Evolutionary conservation across 2,113 vertebrate genomes (phyloP), one percentile per base, ranked within the genome.

Genomic region (Tachuris rubrigastra): DNA sequence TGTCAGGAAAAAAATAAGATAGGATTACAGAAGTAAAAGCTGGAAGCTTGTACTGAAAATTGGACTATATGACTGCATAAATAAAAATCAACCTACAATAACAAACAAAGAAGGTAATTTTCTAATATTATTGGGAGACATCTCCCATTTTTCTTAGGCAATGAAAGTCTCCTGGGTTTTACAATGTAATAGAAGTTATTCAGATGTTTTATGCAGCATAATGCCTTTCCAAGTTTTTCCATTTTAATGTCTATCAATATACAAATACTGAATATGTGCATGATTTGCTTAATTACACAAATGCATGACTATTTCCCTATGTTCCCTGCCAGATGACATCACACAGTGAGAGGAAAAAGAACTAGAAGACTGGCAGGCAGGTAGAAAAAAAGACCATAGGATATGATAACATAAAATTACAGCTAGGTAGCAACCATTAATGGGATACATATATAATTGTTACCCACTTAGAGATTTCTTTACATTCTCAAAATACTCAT

Each of bases 81-180:
- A 80, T 87, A 90, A 92, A 87, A 91, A 88, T 81, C 65, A 74
- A 50, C 71, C 75, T 59, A 66, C 41, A 60, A 65, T 33, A 93
- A 76, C 9, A 63, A 92, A 68, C 53, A 78, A 46, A 28, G 4
- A 14, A 66, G 30, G 85, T 71, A 62, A 91, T 90, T 84, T 95
- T 35, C 46, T 93, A 86, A 83, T 56, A 50, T 83, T 91, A 42
- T 84, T 59, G 39, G 73, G 37, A 83, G 24, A 59, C 17, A 30
- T 23, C n/a, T 90, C 79, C 35, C 68, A 50, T 93, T 90, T 91
- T 93, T 94, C 65, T 87, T 71, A 39, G 16, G 59, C 72, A 92
- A 44, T 59, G 35, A 63, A 88, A 78, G 58, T 86, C 91, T 42
- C 21, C 37, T 37, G 12, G 23, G 12, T n/a, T 88, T 83, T 86